phyloP scores from a whole-genome alignment of 2,113 vertebrate genomes.

The Oostethus manadensis region DNA sequence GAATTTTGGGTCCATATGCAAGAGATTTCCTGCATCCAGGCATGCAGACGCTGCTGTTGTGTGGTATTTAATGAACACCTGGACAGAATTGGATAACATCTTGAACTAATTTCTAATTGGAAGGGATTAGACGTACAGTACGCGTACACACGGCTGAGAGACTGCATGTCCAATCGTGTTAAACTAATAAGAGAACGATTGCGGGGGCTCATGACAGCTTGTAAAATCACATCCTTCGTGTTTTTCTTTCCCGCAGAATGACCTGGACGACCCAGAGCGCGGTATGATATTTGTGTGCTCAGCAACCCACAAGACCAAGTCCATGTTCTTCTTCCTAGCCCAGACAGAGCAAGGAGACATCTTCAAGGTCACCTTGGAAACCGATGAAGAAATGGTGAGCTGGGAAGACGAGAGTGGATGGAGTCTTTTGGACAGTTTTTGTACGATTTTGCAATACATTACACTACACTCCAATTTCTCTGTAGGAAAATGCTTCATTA shows the following conservation, averaged over 20 bases:
- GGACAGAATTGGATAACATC: not conserved
- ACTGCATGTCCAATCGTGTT: not conserved
- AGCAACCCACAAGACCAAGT: slow-evolving; percentile 98
- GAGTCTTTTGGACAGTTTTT: not conserved
- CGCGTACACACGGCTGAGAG: not conserved
- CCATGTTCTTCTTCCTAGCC: slow-evolving; percentile 98
- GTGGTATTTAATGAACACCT: not conserved
- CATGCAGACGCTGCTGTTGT: not conserved
- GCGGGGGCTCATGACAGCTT: no score
- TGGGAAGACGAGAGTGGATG: not conserved
- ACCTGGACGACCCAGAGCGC: slow-evolving; percentile 94
- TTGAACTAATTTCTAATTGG: not conserved
- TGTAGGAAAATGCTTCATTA: no score
- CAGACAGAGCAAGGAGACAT: slow-evolving; percentile 99
- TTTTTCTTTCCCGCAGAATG: slow-evolving; percentile 74
- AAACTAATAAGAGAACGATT: not conserved
- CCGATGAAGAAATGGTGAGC: slow-evolving; percentile 97
- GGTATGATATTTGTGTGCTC: slow-evolving; percentile 99
- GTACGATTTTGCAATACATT: no score
- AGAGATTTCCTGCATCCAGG: not conserved
- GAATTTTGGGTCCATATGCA: not conserved
- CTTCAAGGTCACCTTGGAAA: slow-evolving; percentile 97
- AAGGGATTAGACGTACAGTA: no score
- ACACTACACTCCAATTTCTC: no score
- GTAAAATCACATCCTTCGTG: no score